These are phyloP conservation scores for Kryphioiulus occultus DNA, from an alignment of 2,888 invertebrate genomes.

Conservation along the genomic window DNA sequence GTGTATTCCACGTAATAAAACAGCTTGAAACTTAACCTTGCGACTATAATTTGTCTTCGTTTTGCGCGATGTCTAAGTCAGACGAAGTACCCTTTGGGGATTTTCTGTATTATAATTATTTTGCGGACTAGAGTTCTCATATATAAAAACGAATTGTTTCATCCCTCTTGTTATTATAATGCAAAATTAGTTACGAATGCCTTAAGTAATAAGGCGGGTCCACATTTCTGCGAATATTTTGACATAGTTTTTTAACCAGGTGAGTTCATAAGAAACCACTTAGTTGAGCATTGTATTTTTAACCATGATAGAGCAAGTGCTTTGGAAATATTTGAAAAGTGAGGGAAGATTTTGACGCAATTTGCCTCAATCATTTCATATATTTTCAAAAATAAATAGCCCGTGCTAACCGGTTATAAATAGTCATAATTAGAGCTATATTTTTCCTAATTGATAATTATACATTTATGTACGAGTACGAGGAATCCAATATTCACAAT, in stretches of 20 bases:
- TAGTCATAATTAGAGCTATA: too few species aligned
- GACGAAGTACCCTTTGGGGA: neutral
- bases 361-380: neutral
- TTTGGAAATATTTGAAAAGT: neutral
- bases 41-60: constrained; percentile 31
- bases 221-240: neutral
- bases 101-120: constrained; percentile 28
- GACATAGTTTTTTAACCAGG: constrained; percentile 9
- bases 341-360: neutral
- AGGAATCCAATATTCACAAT: too few species aligned
- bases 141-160: neutral
- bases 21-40: constrained; percentile 29
- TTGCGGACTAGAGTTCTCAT: neutral
- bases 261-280: neutral
- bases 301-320: neutral
- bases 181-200: constrained; percentile 28
- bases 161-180: neutral
- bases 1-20: constrained; percentile 21
- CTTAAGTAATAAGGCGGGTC: constrained; percentile 32
- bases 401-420: too few species aligned
- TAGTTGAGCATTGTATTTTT: neutral
- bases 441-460: too few species aligned
- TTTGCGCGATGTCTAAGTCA: neutral
- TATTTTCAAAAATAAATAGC: too few species aligned
- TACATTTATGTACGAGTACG: too few species aligned